Conservation (phyloP, 2,888 invertebrate genomes). For the Tachystola acroxantha region DNA sequence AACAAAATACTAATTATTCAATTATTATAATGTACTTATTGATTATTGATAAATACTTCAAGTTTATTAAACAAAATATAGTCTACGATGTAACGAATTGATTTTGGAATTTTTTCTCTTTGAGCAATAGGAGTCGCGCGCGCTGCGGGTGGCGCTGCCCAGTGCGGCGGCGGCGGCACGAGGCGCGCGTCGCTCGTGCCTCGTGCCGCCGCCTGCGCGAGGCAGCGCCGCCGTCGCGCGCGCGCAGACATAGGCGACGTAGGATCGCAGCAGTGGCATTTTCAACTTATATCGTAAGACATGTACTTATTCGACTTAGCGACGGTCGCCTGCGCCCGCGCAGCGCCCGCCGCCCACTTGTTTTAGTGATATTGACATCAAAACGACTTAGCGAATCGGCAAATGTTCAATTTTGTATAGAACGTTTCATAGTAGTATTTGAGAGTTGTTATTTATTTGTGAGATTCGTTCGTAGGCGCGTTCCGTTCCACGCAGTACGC, state of each 20-base stretch:
- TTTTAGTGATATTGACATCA: slow-evolving; percentile 58
- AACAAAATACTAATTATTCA: slow-evolving; percentile 78
- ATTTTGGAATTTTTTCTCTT: slow-evolving; percentile 71
- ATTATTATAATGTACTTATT: slow-evolving; percentile 78
- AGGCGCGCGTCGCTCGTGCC: slow-evolving; percentile 4
- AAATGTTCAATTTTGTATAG: slow-evolving; percentile 78
- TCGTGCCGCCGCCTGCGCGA: slow-evolving; percentile 11
- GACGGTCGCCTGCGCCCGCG: slow-evolving; percentile 51
- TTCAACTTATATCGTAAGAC: slow-evolving; percentile 71
- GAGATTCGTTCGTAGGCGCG: slow-evolving; percentile 45
- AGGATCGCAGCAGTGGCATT: slow-evolving; percentile 75
- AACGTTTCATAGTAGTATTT: slow-evolving; percentile 74
- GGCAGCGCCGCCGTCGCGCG: slow-evolving; percentile 23
- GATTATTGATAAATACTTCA: slow-evolving; percentile 78
- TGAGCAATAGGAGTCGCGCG: slow-evolving; percentile 52
- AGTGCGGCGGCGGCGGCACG: slow-evolving; percentile 5
- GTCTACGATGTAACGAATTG: slow-evolving; percentile 75
- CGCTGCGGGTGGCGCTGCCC: slow-evolving; percentile 10
- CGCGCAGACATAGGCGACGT: slow-evolving; percentile 58
- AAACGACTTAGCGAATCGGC: slow-evolving; percentile 71
- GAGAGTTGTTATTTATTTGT: slow-evolving; percentile 72
- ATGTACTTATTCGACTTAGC: slow-evolving; percentile 68
- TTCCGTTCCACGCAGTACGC: slow-evolving; percentile 20
- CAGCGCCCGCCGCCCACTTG: slow-evolving; percentile 63
- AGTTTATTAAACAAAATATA: slow-evolving; percentile 75